phyloP scores from a whole-genome alignment of 2,113 vertebrate genomes.

The Addax nasomaculatus region DNA sequence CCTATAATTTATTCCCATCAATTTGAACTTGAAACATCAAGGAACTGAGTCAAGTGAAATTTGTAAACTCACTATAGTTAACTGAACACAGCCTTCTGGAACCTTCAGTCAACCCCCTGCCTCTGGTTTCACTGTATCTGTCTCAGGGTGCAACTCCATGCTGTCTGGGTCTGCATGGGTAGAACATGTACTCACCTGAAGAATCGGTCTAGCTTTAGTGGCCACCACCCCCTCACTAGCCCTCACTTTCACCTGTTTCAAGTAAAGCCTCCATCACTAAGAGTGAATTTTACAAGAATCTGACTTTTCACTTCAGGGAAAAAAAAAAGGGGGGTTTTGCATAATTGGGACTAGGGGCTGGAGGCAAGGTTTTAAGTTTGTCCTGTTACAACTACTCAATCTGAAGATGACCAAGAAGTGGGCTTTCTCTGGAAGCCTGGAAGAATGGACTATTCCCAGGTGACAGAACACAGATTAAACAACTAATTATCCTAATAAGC shows the following conservation, averaged over 20 bases:
- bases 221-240: neutral
- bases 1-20: neutral
- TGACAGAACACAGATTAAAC: neutral
- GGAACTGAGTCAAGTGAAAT: neutral
- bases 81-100: neutral
- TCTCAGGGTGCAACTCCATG: neutral
- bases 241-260: neutral
- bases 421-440: neutral
- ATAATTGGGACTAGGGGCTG: neutral
- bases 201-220: rapidly evolving
- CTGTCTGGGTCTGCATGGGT: neutral
- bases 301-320: neutral
- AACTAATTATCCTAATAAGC: neutral
- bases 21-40: neutral
- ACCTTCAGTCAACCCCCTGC: neutral
- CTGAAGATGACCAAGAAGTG: neutral
- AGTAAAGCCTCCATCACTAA: neutral
- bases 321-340: neutral
- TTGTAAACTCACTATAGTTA: neutral
- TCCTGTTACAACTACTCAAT: neutral
- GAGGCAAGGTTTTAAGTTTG: neutral
- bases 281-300: neutral
- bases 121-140: neutral
- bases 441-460: neutral
- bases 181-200: neutral